A percentile compares a stretch with the other conserved stretches of the same genome.
Conservation (phyloP, 2,888 invertebrate genomes). For the Cheilosia vernalis region DNA sequence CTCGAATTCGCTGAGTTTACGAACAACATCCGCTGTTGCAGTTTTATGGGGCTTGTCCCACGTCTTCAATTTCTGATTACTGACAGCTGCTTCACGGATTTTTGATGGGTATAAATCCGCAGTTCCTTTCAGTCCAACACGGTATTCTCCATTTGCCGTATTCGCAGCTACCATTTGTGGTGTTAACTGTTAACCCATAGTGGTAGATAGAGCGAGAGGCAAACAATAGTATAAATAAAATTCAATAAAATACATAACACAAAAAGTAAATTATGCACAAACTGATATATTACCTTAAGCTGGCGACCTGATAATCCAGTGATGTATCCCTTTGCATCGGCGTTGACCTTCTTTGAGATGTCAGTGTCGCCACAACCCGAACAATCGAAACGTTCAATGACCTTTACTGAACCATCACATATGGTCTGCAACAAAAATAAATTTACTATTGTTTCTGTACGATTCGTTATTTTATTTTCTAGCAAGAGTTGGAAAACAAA, state of each 20-base stretch:
- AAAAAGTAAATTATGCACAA: neutral
- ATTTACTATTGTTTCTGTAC: slow-evolving; percentile 28
- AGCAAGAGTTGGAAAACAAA: slow-evolving; percentile 52
- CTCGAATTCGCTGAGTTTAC: slow-evolving; percentile 91
- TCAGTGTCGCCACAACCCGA: slow-evolving; percentile 99
- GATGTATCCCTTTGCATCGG: slow-evolving; percentile 88
- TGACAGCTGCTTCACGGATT: slow-evolving; percentile 91
- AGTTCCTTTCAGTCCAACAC: slow-evolving; percentile 93
- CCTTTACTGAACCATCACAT: slow-evolving; percentile 94
- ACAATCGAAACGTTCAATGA: slow-evolving; percentile 97
- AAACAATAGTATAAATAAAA: neutral
- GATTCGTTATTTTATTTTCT: slow-evolving; percentile 44
- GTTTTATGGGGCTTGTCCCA: slow-evolving; percentile 94
- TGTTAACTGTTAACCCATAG: slow-evolving; percentile 77
- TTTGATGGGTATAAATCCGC: slow-evolving; percentile 94
- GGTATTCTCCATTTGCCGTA: slow-evolving; percentile 92
- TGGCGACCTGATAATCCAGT: slow-evolving; percentile 94
- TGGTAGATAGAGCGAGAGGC: slow-evolving; percentile 35
- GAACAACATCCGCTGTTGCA: slow-evolving; percentile 90
- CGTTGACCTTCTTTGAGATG: slow-evolving; percentile 90
- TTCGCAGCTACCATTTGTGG: slow-evolving; percentile 84
- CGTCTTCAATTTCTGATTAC: slow-evolving; percentile 90
- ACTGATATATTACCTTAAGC: slow-evolving; percentile 87
- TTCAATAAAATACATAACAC: neutral
- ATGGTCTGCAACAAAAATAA: slow-evolving; percentile 87